Conservation (phyloP, 2,888 invertebrate species). For the Eilema caniola region DNA sequence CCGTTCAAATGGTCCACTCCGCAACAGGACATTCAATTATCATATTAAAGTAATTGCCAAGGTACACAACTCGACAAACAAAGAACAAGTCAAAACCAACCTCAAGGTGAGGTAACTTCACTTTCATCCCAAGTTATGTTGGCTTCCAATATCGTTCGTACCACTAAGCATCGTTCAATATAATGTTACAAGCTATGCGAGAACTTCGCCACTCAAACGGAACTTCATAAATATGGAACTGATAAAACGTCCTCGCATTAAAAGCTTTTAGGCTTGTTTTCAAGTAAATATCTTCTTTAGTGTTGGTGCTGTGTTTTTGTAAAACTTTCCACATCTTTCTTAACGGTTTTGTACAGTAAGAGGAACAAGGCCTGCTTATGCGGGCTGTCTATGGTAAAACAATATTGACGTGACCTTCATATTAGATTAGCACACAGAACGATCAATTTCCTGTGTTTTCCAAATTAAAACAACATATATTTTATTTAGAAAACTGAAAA, state of each 20-base stretch:
- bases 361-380: not conserved
- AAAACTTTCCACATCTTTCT: slow-evolving; percentile 17
- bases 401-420: not conserved
- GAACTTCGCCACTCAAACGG: slow-evolving; percentile 32
- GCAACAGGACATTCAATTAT: not conserved
- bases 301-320: not conserved
- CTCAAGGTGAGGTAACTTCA: slow-evolving; percentile 18
- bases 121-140: slow-evolving; percentile 20
- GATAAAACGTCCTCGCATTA: slow-evolving; percentile 28
- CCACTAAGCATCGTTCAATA: slow-evolving; percentile 24
- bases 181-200: slow-evolving; percentile 26
- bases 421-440: not conserved
- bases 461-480: no score
- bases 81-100: slow-evolving; percentile 15
- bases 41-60: not conserved
- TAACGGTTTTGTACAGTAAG: slow-evolving; percentile 8
- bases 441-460: not conserved
- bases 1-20: no score
- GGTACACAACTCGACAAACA: not conserved
- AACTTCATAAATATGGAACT: slow-evolving; percentile 33
- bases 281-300: slow-evolving; percentile 12
- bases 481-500: no score
- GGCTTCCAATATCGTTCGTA: not conserved
- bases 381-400: not conserved
- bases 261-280: slow-evolving; percentile 29